These are phyloP conservation scores for Pseudomugil tenellus DNA, from an alignment of 2,797 vertebrate species.

Conservation along the genomic window DNA sequence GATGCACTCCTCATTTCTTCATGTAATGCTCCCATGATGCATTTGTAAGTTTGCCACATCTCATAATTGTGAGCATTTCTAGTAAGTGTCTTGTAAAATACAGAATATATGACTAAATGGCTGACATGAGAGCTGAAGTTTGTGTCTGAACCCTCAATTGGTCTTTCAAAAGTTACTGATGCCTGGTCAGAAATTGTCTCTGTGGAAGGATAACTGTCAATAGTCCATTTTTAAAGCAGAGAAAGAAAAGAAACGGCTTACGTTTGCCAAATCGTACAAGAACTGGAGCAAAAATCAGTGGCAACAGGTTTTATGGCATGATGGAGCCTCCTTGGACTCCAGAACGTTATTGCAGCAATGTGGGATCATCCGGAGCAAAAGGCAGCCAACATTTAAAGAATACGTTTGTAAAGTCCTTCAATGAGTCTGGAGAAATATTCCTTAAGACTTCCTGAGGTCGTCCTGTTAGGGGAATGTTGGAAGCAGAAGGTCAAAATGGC, in stretches of 20 bases:
- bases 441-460: not conserved
- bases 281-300: not conserved
- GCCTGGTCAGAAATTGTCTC: not conserved
- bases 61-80: not conserved
- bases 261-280: not conserved
- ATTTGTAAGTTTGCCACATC: too few species aligned
- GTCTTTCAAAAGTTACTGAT: not conserved
- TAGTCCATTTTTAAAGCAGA: not conserved
- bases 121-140: not conserved
- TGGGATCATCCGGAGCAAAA: not conserved
- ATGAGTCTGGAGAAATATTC: not conserved
- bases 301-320: not conserved
- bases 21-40: too few species aligned
- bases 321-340: not conserved
- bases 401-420: not conserved
- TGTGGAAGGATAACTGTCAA: not conserved
- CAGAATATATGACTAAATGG: not conserved
- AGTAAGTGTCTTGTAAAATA: not conserved
- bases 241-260: not conserved
- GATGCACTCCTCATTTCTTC: too few species aligned
- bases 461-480: not conserved
- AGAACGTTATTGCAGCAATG: not conserved
- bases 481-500: not conserved
- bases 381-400: not conserved
- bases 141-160: not conserved